Evolutionary conservation across 2,888 invertebrate species (phyloP), one percentile per base, ranked within the genome.

Genomic region (Xylota sylvarum): DNA sequence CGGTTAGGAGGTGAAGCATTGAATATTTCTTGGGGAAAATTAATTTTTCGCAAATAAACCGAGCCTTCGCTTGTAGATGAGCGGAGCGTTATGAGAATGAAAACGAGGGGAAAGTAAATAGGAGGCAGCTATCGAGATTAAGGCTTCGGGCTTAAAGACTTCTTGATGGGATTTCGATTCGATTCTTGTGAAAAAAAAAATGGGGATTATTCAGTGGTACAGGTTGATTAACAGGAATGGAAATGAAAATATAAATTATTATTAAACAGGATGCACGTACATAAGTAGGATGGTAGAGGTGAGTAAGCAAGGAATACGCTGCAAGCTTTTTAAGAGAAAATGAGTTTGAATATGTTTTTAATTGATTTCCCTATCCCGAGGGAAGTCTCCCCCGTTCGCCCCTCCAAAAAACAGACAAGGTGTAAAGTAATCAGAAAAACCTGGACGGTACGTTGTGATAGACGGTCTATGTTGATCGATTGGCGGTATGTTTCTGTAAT

Each of bases 41-140:
- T 85, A 80, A 85, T 80, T 80, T 85, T 80, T 65, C 35, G 52
- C 76, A 70, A 76, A 76, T 70, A 85, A 80, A 80, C 65, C 19
- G 70, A 72, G 62, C 64, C 43, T 58, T 46, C 9, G 35, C 60
- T 60, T 70, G 58, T 30, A 2, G 43, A 14, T 14, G 37, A 12
- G 37, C 7, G 76, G 70, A 80, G 60, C 35, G 62, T 40, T 74
- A 70, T 46, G 56, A 17, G 14, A 56, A 50, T 23, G 60, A 7
- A 23, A 50, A 69, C 17, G 27, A 27, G 40, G 17, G 32, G 40
- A 82, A 77, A 43, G 77, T 77, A 77, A 82, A 82, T 64, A 76
- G 55, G 35, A 52, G 17, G 56, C 60, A 62, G 56, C 60, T 70
- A 62, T 69, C 73, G 35, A 69, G 69, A 84, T 84, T 84, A 84